Evolutionary conservation across 2,888 invertebrate genomes (phyloP).

Genomic region (Nysson spinosus): DNA sequence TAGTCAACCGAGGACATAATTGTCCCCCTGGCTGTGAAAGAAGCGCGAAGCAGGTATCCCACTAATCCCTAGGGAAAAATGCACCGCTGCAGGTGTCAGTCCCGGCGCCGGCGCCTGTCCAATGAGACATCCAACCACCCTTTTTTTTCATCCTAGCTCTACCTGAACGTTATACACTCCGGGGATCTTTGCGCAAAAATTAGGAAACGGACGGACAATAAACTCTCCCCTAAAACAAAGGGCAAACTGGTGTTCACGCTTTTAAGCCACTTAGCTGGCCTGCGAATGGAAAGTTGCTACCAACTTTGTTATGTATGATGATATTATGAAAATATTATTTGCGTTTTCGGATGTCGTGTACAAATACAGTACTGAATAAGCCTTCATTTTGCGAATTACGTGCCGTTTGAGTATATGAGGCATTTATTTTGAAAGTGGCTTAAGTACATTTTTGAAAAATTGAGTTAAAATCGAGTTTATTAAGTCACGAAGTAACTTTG

Average conservation of each 20-base stretch:
- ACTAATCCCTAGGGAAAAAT: conserved; percentile 32
- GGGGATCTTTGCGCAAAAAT: conserved; percentile 63
- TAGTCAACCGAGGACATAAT: conserved; percentile 1
- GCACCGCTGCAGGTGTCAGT: conserved; percentile 62
- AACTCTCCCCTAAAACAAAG: conserved; percentile 46
- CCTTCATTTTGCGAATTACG: too few relatives aligned
- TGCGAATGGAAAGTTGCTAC: background rate
- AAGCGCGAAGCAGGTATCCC: conserved; percentile 32
- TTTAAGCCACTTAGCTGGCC: conserved; percentile 22
- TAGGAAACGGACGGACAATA: conserved; percentile 60
- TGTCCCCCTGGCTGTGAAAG: conserved; percentile 26
- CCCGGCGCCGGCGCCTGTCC: conserved; percentile 66
- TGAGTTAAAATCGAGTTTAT: too few relatives aligned
- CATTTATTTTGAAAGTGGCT: too few relatives aligned
- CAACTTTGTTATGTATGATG: background rate
- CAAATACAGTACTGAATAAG: too few relatives aligned
- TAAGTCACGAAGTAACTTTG: too few relatives aligned
- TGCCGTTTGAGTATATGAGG: too few relatives aligned
- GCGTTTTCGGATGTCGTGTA: too few relatives aligned
- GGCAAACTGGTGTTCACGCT: conserved; percentile 12
- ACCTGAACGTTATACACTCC: conserved; percentile 31
- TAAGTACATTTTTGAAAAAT: too few relatives aligned
- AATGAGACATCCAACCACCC: conserved; percentile 30
- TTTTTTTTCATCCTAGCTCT: conserved; percentile 50
- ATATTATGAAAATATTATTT: too few relatives aligned